A percentile compares a stretch with the other conserved stretches of the same genome.
Conservation (phyloP, 1,140 invertebrate species). For the Diorhabda carinulata region DNA sequence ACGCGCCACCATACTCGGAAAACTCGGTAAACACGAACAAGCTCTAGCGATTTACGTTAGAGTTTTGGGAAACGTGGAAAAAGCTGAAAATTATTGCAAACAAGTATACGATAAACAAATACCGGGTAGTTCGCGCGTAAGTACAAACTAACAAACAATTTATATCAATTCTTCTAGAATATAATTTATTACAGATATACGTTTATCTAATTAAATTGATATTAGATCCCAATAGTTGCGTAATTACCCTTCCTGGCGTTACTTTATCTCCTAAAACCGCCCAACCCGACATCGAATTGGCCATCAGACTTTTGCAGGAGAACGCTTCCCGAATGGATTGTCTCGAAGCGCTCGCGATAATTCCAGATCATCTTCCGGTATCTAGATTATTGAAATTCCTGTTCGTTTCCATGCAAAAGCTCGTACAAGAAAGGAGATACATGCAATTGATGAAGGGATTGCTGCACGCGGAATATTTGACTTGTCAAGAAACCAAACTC, state of each 20-base stretch:
- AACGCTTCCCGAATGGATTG: conserved; percentile 81
- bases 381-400: conserved; percentile 71
- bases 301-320: conserved; percentile 73
- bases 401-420: conserved; percentile 68
- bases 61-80: conserved; percentile 72
- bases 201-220: conserved; percentile 62
- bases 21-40: conserved; percentile 87
- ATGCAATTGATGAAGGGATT: conserved; percentile 77
- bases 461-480: conserved; percentile 75
- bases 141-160: conserved; percentile 10
- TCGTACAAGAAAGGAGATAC: conserved; percentile 65
- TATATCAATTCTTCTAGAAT: neutral
- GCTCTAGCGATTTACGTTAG: conserved; percentile 87
- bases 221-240: conserved; percentile 56
- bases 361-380: conserved; percentile 74
- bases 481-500: conserved; percentile 75
- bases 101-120: conserved; percentile 54
- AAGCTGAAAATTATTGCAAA: conserved; percentile 83
- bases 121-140: conserved; percentile 33
- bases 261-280: conserved; percentile 56
- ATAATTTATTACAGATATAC: conserved; percentile 58
- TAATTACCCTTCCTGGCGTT: conserved; percentile 49
- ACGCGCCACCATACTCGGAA: conserved; percentile 85
- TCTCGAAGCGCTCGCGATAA: conserved; percentile 62
- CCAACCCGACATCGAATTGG: conserved; percentile 70